A percentile compares a stretch with the other conserved stretches of the same genome.
These are phyloP conservation scores for Xiphorhynchus elegans DNA, from an alignment of 2,113 vertebrate species.

Conservation along the genomic window DNA sequence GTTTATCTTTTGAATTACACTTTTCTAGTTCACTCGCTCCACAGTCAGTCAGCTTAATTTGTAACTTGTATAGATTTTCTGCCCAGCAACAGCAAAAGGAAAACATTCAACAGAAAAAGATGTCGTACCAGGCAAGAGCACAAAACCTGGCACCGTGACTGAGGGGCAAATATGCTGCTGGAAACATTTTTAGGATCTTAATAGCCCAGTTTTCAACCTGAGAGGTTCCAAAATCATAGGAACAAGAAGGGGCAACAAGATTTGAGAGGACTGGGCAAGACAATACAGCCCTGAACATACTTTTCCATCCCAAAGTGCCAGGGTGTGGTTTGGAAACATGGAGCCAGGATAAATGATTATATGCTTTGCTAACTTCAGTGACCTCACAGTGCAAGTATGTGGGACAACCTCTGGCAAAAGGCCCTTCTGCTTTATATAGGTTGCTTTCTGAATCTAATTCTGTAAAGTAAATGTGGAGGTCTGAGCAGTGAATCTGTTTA, in stretches of 20 bases:
- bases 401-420: background rate
- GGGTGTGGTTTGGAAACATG: background rate
- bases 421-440: background rate
- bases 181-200: background rate
- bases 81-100: constrained; percentile 40
- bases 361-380: background rate
- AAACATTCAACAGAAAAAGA: constrained; percentile 30
- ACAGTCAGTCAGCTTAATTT: constrained; percentile 50
- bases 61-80: constrained; percentile 51
- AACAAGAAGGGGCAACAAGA: background rate
- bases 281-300: background rate
- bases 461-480: no score
- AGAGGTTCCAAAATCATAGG: background rate
- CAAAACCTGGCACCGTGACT: background rate
- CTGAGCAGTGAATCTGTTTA: background rate
- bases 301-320: background rate
- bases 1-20: background rate
- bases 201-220: background rate
- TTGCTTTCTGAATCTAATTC: background rate
- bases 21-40: background rate
- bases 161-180: background rate
- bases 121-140: background rate
- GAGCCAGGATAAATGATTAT: constrained; percentile 3
- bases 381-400: background rate
- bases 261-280: background rate